A percentile compares a stretch with the other conserved stretches of the same genome.
These are phyloP conservation scores for Cygnus atratus DNA, from an alignment of 2,113 vertebrate genomes.

Conservation along the genomic window DNA sequence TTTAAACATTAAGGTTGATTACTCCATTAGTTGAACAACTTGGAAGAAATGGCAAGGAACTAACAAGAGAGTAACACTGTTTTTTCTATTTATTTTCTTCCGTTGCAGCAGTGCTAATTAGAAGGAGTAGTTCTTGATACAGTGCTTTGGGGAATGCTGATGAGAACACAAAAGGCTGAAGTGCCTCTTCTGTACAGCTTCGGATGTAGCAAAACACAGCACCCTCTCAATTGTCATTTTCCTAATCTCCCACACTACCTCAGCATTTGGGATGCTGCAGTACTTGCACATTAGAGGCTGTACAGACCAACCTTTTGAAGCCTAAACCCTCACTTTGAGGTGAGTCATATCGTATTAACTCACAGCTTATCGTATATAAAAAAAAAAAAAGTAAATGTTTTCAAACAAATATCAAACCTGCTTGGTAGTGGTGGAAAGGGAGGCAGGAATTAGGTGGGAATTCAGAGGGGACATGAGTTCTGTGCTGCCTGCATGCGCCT, in stretches of 20 bases:
- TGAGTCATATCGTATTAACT: not conserved
- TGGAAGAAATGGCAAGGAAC: slow-evolving; percentile 51
- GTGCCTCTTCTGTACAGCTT: not conserved
- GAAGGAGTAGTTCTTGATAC: slow-evolving; percentile 35
- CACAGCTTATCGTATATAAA: not conserved
- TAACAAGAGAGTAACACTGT: slow-evolving; percentile 60
- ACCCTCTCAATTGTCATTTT: not conserved
- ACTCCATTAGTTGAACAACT: slow-evolving; percentile 49
- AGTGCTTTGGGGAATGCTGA: slow-evolving; percentile 58
- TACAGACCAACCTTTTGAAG: not conserved
- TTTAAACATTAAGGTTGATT: slow-evolving; percentile 24
- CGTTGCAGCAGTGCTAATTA: slow-evolving; percentile 40
- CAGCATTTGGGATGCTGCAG: not conserved
- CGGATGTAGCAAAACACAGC: not conserved
- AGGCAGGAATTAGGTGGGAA: not conserved
- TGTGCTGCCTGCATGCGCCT: not conserved
- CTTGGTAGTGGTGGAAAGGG: not conserved
- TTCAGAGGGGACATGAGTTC: not conserved
- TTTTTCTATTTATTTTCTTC: slow-evolving; percentile 62
- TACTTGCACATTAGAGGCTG: not conserved
- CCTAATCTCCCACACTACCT: not conserved
- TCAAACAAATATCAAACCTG: not conserved
- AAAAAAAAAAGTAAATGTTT: not conserved
- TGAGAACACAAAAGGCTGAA: slow-evolving; percentile 60
- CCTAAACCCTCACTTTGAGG: not conserved